Evolutionary conservation across 2,797 vertebrate genomes (phyloP).

Genomic region (Tragelaphus eurycerus): DNA sequence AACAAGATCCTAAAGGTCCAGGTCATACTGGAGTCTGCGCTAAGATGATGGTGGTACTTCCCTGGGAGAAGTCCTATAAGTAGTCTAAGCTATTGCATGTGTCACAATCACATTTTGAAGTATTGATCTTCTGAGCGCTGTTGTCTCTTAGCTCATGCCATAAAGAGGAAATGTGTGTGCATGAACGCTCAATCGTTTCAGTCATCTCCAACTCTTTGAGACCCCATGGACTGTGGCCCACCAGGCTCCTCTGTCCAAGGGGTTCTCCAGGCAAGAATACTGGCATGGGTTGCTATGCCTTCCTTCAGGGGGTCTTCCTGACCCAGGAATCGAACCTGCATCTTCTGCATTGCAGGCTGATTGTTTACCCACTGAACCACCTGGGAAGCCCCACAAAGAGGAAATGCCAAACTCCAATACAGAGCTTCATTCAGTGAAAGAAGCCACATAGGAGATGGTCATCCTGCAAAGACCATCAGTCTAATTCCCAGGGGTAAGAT

Average conservation of each 20-base stretch:
- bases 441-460: background rate
- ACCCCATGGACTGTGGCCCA: background rate
- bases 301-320: background rate
- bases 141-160: background rate
- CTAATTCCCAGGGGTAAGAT: background rate
- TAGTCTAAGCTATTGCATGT: background rate
- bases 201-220: background rate
- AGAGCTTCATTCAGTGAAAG: background rate
- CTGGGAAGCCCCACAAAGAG: background rate
- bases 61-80: background rate
- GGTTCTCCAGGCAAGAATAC: background rate
- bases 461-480: background rate
- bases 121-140: background rate
- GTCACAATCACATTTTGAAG: background rate
- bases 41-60: no score
- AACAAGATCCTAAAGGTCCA: background rate
- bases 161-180: background rate
- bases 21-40: background rate
- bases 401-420: background rate
- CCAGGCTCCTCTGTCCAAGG: background rate
- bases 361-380: background rate
- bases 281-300: background rate
- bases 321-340: background rate
- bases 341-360: background rate
- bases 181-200: background rate